Base-by-base conservation (phyloP, 2,888 invertebrate genomes). In the Acrobasis consociella region DNA sequence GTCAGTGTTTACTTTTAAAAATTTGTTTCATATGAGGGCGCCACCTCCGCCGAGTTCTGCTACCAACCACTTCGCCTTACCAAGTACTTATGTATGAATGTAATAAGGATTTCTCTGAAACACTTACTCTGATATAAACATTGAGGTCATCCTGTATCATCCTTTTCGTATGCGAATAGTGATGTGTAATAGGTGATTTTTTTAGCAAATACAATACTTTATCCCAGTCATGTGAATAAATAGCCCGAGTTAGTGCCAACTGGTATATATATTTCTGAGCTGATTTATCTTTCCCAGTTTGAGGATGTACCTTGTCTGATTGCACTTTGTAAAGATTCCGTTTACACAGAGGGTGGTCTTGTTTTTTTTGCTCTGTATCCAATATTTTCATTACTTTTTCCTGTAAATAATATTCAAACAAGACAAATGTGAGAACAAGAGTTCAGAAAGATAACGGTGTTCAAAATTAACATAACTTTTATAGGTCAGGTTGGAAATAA, bases 221-320 rank as follows among this genome's bases (percentile, higher is more conserved):
- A 60, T 89, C 81, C 91, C 91, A 92, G 62, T 90, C 77, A 15
- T 92, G 92, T 0, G 83, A 75, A 52, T 89, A 87, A 11, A 91
- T 80, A 0, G 92, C 89, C 15, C 73, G 76, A 46, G 77, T 72
- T 22, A 87, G 60, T 0, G 83, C 80, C 9, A 73, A 58, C 10
- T 82, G 72, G 56, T 74, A 79, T 0, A 65, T 64, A 22, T 71
- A 37, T 9, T 61, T 38, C 62, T 42, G 3, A 64, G 31, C 42
- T 62, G 59, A 2, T 63, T 70, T 11, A 17, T 49, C 5, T 73
- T 71, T 10, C 62, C 53, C 1, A 67, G 65, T 46, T 67, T 67
- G 2, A 64, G 68, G 71, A 2, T 69, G 66, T 22, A 67, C 69
- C 31, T 72, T 71, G 17, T 74, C 66, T 13, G 58, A 62, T 66